Evolutionary conservation across 2,888 invertebrate species (phyloP), one percentile per base, ranked within the genome.

Genomic region (Micoletzkya japonica): DNA sequence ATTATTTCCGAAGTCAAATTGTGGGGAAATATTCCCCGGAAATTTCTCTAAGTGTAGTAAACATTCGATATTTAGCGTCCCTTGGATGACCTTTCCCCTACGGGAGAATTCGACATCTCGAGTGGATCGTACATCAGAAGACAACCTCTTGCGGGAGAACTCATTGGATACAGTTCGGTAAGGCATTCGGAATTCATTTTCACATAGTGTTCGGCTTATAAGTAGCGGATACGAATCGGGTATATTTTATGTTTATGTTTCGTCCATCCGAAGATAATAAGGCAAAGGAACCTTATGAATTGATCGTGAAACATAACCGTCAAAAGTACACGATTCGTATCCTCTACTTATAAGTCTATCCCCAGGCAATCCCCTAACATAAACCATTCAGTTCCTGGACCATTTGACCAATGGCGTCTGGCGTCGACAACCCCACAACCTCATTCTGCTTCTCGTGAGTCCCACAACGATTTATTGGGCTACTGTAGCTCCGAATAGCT

Each of bases 321-420:
- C n/a, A n/a, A n/a, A n/a, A n/a, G n/a, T n/a, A n/a, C n/a, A n/a
- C n/a, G n/a, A n/a, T n/a, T n/a, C n/a, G n/a, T n/a, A n/a, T n/a
- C n/a, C n/a, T n/a, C n/a, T n/a, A n/a, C n/a, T n/a, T n/a, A n/a
- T n/a, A n/a, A n/a, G n/a, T n/a, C n/a, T n/a, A n/a, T n/a, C n/a
- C n/a, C n/a, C n/a, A 32, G 60, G 3, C 17, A 36, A 36, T 24
- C 20, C n/a, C n/a, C n/a, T n/a, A n/a, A n/a, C n/a, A n/a, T n/a
- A n/a, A n/a, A n/a, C 56, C 26, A n/a, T 67, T 36, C 52, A 73
- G 73, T 63, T 74, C 20, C 58, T 77, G 32, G 79, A 79, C 58
- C 78, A 81, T 64, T 72, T 81, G 56, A 73, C 76, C 1, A 70
- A 72, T 30, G 81, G 81, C 44, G 64, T 74, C n/a, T 82, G 82